A percentile compares a stretch with the other conserved stretches of the same genome.
Conservation (phyloP, 2,113 vertebrate species). For the Asarcornis scutulata region DNA sequence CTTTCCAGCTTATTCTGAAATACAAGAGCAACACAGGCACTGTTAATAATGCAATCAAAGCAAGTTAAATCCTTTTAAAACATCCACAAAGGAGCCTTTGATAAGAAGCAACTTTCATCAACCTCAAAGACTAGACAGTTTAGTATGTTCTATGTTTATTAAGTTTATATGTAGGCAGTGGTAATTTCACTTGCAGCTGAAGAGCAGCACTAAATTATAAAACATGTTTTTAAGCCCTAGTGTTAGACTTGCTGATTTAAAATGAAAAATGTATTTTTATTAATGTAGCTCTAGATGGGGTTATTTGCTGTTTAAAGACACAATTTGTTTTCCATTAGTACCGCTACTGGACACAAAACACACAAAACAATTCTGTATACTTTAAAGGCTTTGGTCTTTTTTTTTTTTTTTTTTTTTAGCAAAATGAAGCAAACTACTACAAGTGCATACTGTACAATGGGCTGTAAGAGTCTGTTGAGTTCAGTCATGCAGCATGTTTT, state of each 20-base stretch:
- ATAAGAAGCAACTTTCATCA: constrained; percentile 65
- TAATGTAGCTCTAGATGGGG: constrained; percentile 18
- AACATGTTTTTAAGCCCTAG: constrained; percentile 24
- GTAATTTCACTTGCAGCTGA: constrained; percentile 39
- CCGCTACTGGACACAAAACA: constrained; percentile 4
- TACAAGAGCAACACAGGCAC: constrained; percentile 52
- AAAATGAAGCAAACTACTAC: constrained; percentile 4
- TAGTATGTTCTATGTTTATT: constrained; percentile 31
- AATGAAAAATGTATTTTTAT: constrained; percentile 46
- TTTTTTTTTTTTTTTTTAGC: background rate
- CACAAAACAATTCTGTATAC: background rate
- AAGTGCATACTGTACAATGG: background rate
- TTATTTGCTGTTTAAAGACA: constrained; percentile 41
- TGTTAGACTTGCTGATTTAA: constrained; percentile 24
- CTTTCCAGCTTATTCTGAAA: constrained; percentile 52
- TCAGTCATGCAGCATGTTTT: background rate
- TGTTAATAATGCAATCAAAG: constrained; percentile 69
- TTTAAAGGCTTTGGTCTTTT: background rate
- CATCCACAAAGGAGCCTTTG: constrained; percentile 61
- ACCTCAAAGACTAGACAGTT: constrained; percentile 39
- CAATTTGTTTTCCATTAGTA: constrained; percentile 50
- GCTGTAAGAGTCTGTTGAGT: background rate
- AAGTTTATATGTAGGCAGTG: constrained; percentile 41
- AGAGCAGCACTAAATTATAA: constrained; percentile 41
- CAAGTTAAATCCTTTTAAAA: constrained; percentile 67